Evolutionary conservation across 2,113 vertebrate species (phyloP).

Genomic region (Tautogolabrus adspersus): DNA sequence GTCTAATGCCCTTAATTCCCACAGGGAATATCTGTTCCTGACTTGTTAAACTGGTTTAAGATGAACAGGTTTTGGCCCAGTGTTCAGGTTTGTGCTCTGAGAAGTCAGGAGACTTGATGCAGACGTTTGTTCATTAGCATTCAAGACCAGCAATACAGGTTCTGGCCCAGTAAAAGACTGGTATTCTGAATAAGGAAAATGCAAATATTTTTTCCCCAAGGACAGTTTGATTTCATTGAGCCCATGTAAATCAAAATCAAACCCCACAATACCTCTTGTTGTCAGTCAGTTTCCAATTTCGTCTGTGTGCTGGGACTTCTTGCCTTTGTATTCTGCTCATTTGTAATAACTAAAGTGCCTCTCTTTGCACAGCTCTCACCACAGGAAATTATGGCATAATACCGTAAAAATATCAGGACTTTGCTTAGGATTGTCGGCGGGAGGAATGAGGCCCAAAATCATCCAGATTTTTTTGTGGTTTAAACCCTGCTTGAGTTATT

Average conservation of each 20-base stretch:
- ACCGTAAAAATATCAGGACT: too few species aligned
- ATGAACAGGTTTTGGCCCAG: conserved; percentile 3
- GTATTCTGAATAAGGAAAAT: conserved; percentile 22
- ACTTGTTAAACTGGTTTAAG: conserved; percentile 43
- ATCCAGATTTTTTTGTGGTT: too few species aligned
- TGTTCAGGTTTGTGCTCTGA: conserved; percentile 24
- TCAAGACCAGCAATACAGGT: conserved; percentile 64
- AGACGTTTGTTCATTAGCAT: conserved; percentile 44
- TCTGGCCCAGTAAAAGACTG: conserved; percentile 32
- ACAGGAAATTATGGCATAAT: too few species aligned
- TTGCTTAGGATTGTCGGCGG: too few species aligned
- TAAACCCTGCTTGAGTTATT: too few species aligned
- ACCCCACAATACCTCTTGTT: conserved; percentile 4
- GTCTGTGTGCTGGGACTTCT: background rate
- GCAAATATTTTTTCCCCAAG: background rate
- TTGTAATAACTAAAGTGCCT: conserved; percentile 17
- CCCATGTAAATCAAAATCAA: background rate
- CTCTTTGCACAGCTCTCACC: too few species aligned
- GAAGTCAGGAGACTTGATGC: background rate
- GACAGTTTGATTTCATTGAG: conserved; percentile 2
- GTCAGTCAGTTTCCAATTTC: background rate
- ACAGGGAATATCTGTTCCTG: background rate
- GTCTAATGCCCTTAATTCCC: conserved; percentile 2
- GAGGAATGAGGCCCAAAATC: too few species aligned
- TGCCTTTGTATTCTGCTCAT: background rate